These are phyloP conservation scores for Zoanthus sociatus DNA, from an alignment of 92 coral and sea anemone species.

Conservation along the genomic window DNA sequence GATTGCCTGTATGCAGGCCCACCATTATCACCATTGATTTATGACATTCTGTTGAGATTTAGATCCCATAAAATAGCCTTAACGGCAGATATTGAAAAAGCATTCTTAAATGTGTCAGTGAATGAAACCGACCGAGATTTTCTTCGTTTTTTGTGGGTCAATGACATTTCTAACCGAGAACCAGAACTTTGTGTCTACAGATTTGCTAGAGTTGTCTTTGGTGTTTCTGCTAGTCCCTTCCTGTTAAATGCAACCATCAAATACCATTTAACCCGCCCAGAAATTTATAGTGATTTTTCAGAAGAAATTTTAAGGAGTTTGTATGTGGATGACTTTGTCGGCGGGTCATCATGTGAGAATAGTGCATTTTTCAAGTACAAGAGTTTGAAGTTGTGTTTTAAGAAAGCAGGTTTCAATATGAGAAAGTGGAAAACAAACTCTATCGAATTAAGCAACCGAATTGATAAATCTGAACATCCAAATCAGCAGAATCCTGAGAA, in stretches of 20 bases:
- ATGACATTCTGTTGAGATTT: constrained; percentile 28
- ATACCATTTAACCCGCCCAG: constrained; percentile 41
- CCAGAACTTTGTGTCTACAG: constrained; percentile 1
- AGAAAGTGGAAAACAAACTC: constrained; percentile 9
- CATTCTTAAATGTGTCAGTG: constrained; percentile 22
- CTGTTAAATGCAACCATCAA: constrained; percentile 43
- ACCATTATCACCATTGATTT: neutral
- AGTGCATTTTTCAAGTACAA: constrained; percentile 29
- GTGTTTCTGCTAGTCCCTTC: constrained; percentile 39
- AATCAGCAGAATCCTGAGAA: neutral
- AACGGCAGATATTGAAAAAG: constrained; percentile 2
- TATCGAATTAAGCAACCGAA: constrained; percentile 25
- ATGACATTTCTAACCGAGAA: constrained; percentile 6
- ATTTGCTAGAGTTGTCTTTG: constrained; percentile 4
- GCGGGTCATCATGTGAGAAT: constrained; percentile 20
- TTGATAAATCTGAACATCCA: constrained; percentile 38
- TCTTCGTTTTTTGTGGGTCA: neutral
- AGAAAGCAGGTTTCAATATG: constrained; percentile 56
- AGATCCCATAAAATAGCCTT: neutral
- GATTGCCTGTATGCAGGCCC: constrained; percentile 17
- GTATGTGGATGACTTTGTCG: constrained; percentile 47
- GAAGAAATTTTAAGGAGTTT: constrained; percentile 34
- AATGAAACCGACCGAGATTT: neutral
- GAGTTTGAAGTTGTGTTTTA: constrained; percentile 29
- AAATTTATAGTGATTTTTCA: constrained; percentile 13